These are phyloP conservation scores for Aspidiotus rigidus DNA, from an alignment of 2,888 invertebrate genomes.

Conservation along the genomic window DNA sequence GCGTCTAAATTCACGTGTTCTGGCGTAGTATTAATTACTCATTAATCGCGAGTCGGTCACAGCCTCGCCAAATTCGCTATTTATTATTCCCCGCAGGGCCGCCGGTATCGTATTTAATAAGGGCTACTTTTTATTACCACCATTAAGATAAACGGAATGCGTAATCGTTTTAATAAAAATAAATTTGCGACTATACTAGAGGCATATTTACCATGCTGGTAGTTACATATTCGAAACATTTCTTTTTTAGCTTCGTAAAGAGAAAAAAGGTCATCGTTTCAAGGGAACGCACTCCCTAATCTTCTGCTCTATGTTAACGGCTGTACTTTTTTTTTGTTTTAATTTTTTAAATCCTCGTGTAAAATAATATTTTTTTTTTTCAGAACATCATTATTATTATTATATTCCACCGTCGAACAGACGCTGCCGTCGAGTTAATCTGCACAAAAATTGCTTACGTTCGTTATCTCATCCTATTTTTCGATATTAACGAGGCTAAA, in stretches of 20 bases:
- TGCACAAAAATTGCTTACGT: too few species aligned
- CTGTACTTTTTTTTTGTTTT: neutral
- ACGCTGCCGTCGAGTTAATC: too few species aligned
- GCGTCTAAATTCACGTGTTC: neutral
- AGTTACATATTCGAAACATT: neutral
- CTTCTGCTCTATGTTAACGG: neutral
- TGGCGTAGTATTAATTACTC: neutral
- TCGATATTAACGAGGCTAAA: too few species aligned
- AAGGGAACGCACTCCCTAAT: slow-evolving; percentile 2
- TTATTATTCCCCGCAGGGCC: slow-evolving; percentile 4
- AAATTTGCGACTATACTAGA: neutral
- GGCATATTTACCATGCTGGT: slow-evolving; percentile 4
- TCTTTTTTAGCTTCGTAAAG: neutral
- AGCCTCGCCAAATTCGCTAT: slow-evolving; percentile 2
- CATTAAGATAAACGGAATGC: slow-evolving; percentile 3
- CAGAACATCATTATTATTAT: too few species aligned
- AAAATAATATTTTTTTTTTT: neutral
- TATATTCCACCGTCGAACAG: too few species aligned
- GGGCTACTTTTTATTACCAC: slow-evolving; percentile 1
- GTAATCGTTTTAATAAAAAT: slow-evolving; percentile 4
- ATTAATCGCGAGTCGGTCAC: neutral
- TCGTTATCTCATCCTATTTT: too few species aligned
- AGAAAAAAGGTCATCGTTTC: slow-evolving; percentile 4
- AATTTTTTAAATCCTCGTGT: neutral
- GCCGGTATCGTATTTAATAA: slow-evolving; percentile 3